phyloP scores from a whole-genome alignment of 1,140 invertebrate species.

The Hycleus cichorii region DNA sequence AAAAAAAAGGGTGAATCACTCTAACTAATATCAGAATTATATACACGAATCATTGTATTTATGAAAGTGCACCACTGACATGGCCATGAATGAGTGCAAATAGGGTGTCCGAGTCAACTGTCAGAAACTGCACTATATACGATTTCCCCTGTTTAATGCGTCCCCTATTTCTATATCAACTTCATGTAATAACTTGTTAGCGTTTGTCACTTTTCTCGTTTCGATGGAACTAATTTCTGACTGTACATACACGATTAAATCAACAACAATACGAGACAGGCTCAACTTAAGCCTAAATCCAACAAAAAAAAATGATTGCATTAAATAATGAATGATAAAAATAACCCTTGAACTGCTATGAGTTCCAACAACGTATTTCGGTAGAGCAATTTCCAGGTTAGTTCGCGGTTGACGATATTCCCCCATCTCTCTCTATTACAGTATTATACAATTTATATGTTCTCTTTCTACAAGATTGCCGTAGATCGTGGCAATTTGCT shows the following conservation, averaged over 20 bases:
- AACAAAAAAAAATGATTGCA: no score
- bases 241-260: neutral
- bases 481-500: conserved; percentile 35
- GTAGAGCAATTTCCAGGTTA: conserved; percentile 31
- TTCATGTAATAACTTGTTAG: conserved; percentile 14
- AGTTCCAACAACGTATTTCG: conserved; percentile 26
- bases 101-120: conserved; percentile 3
- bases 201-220: conserved; percentile 7
- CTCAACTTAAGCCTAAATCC: no score
- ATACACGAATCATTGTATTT: conserved; percentile 2
- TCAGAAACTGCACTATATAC: conserved; percentile 8
- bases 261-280: neutral
- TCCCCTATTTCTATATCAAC: conserved; percentile 8
- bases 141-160: conserved; percentile 4
- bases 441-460: neutral
- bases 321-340: conserved; percentile 10
- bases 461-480: conserved; percentile 22
- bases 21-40: conserved; percentile 3
- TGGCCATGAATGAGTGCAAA: conserved; percentile 1
- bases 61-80: conserved; percentile 6
- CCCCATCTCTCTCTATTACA: conserved; percentile 15
- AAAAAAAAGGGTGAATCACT: conserved; percentile 11
- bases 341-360: conserved; percentile 28
- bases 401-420: conserved; percentile 31
- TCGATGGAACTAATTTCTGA: conserved; percentile 14